These are phyloP conservation scores for Urechis unicinctus DNA, from an alignment of 2,888 invertebrate species.

Conservation along the genomic window DNA sequence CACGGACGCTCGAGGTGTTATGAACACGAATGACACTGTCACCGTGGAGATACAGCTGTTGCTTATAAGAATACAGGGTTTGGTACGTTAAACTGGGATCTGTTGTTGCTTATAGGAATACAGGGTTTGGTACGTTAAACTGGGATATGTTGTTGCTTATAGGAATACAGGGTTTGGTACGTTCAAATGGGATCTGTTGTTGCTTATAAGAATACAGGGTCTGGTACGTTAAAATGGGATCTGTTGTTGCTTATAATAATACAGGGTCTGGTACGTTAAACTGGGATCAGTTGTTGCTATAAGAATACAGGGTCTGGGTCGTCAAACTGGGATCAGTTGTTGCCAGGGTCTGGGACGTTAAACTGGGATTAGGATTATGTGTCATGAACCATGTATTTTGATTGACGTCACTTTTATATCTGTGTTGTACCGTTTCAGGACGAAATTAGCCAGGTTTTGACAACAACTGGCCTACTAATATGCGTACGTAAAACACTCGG, in stretches of 20 bases:
- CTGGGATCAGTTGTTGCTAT: too few species aligned
- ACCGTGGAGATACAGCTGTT: conserved; percentile 28
- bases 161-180: conserved; percentile 19
- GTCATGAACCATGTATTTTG: too few species aligned
- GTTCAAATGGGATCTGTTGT: neutral
- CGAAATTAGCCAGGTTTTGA: conserved; percentile 23
- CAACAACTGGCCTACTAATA: conserved; percentile 23
- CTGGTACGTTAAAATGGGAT: conserved; percentile 2
- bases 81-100: conserved; percentile 2
- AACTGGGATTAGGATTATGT: too few species aligned
- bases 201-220: conserved; percentile 19
- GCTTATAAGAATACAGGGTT: conserved; percentile 21
- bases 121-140: conserved; percentile 14
- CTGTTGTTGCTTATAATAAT: neutral
- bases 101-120: conserved; percentile 12
- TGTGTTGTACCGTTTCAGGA: conserved; percentile 11
- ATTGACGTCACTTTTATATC: too few species aligned
- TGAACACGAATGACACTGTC: conserved; percentile 40
- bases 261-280: too few species aligned
- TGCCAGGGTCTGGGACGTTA: too few species aligned
- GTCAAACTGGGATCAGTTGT: too few species aligned
- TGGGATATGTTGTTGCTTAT: conserved; percentile 1
- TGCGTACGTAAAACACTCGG: conserved; percentile 20
- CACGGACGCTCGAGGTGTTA: conserved; percentile 45
- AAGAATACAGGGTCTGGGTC: too few species aligned